A percentile compares a stretch with the other conserved stretches of the same genome.
These are phyloP conservation scores for Bufotes viridis DNA, from an alignment of 2,797 vertebrate species.

Conservation along the genomic window DNA sequence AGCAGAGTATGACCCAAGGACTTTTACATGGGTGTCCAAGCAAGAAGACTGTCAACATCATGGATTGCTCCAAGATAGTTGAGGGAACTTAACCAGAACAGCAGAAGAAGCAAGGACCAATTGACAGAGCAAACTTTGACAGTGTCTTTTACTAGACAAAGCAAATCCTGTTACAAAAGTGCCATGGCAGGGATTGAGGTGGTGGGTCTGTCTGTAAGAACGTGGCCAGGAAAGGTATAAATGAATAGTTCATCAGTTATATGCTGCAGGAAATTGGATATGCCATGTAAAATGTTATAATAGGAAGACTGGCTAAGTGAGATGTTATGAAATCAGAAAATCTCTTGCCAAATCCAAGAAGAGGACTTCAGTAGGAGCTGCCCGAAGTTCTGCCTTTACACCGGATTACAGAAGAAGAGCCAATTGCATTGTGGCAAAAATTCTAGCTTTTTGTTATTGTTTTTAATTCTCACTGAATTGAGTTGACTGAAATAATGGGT, in stretches of 20 bases:
- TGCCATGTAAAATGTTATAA: slow-evolving; percentile 24
- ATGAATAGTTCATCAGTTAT: background rate
- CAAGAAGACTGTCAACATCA: slow-evolving; percentile 24
- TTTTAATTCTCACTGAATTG: slow-evolving; percentile 1
- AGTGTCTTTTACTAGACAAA: slow-evolving; percentile 2
- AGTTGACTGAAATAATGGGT: slow-evolving; percentile 4
- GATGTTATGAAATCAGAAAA: background rate
- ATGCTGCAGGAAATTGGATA: background rate
- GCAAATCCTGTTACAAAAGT: slow-evolving; percentile 29
- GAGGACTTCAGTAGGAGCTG: background rate
- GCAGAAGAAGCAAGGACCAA: slow-evolving; percentile 23
- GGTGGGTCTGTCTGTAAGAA: background rate
- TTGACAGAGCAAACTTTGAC: background rate
- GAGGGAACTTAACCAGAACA: background rate
- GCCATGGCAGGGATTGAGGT: slow-evolving; percentile 24
- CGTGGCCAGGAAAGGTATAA: background rate
- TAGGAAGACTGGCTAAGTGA: slow-evolving; percentile 40
- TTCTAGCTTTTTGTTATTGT: slow-evolving; percentile 3
- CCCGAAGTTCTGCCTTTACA: slow-evolving; percentile 19
- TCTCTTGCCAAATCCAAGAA: slow-evolving; percentile 46
- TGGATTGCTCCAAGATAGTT: slow-evolving; percentile 46
- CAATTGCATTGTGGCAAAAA: background rate
- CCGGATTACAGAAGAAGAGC: background rate
- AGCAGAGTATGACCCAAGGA: slow-evolving; percentile 81
- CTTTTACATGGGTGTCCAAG: background rate